Evolutionary conservation across 2,797 vertebrate genomes (phyloP), one percentile per base, ranked within the genome.

Genomic region (Psittacula echo): DNA sequence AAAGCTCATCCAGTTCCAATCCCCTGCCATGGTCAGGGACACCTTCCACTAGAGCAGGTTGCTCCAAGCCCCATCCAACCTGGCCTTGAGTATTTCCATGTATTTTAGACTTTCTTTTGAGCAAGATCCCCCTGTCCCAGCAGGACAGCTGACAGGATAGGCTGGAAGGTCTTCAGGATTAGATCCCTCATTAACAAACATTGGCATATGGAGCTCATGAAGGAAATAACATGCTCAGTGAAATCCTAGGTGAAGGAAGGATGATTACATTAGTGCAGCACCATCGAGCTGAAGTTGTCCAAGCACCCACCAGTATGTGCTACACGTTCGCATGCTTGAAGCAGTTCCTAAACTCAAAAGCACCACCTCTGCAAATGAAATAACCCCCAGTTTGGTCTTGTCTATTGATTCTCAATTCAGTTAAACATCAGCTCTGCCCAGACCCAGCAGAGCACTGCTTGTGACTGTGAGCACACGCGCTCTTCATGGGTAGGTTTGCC

Each of bases 401-500:
- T 12, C 77, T 42, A 42, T 47, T 16, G 65, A 13, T 58, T 8
- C 21, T 66, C 24, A 67, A 47, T 0, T 2, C 5, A 34, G 58
- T 14, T 30, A 24, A 3, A 37, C 0, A 0, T n/a, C 11, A 60
- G 44, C n/a, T 70, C 26, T 75, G 54, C 50, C 18, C 3, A 27
- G 62, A 68, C 45, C n/a, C 5, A 44, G 78, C 39, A 20, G 30
- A 0, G 13, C 3, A 0, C 73, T 24, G 14, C 22, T 58, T 10
- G 13, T 58, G 56, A 34, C n/a, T 16, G 56, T 24, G 56, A 58
- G 56, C 56, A 15, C n/a, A 23, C 7, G 4, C 7, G 1, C 56
- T 34, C 56, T 58, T 58, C 56, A 34, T 34, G 56, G 56, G 86
- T 84, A 94, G 26, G 5, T 61, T 61, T 83, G 92, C 87, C 95